phyloP scores from a whole-genome alignment of 2,113 vertebrate genomes.

The Mustelus asterias region DNA sequence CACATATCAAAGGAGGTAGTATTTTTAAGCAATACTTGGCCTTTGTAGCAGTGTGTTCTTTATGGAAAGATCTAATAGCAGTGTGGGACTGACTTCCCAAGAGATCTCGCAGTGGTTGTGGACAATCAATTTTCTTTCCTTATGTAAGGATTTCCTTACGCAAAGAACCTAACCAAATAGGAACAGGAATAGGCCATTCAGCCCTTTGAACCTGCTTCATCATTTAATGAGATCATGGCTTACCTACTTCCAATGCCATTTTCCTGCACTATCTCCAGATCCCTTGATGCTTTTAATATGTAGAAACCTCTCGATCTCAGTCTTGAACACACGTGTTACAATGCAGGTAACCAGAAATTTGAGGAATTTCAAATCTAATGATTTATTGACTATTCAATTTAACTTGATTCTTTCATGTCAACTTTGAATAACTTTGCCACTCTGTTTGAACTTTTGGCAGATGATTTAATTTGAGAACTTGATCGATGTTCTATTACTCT shows the following conservation, averaged over 20 bases:
- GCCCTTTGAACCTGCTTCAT: too few species aligned
- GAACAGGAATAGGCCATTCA: too few species aligned
- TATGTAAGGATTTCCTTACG: not conserved
- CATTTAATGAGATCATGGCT: too few species aligned
- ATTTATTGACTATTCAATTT: not conserved
- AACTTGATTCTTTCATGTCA: not conserved
- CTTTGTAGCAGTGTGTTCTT: not conserved
- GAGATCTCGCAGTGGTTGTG: not conserved
- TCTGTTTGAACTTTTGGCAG: not conserved
- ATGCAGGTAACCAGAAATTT: not conserved
- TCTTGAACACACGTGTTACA: not conserved
- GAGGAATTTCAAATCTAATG: not conserved
- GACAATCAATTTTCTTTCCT: not conserved
- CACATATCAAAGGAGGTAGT: not conserved
- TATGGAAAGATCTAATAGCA: not conserved
- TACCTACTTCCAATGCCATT: too few species aligned
- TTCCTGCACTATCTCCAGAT: too few species aligned
- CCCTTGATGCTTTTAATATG: too few species aligned
- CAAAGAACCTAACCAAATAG: too few species aligned
- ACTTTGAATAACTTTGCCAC: not conserved
- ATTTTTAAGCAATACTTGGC: not conserved
- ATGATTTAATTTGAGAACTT: not conserved
- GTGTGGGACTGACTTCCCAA: not conserved
- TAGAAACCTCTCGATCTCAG: too few species aligned
- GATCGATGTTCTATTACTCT: not conserved